Conservation (phyloP, 1,140 invertebrate species). For the Pectinophora gossypiella region DNA sequence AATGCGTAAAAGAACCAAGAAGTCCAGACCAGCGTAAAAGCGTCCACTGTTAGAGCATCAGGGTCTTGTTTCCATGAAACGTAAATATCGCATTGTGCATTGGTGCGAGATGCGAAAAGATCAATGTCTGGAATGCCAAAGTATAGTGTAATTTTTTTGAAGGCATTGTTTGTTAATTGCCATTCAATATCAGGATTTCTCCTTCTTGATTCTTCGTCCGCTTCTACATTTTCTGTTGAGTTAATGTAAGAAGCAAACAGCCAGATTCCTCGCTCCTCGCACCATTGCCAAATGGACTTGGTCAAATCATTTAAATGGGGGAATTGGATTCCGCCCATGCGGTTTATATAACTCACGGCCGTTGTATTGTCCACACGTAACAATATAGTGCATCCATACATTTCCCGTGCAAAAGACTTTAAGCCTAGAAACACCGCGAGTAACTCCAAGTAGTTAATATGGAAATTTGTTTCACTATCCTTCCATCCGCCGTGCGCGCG, state of each 20-base stretch:
- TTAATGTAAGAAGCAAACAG: conserved; percentile 12
- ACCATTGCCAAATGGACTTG: conserved; percentile 21
- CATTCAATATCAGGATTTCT: conserved; percentile 15
- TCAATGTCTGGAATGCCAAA: conserved; percentile 18
- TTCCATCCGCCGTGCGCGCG: no score
- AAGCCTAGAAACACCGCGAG: no score
- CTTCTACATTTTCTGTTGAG: conserved; percentile 25
- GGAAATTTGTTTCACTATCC: no score
- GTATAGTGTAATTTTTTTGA: conserved; percentile 2
- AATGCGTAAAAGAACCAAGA: conserved; percentile 24
- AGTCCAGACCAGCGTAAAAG: conserved; percentile 23
- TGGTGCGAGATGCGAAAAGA: conserved; percentile 11
- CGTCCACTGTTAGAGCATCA: conserved; percentile 19
- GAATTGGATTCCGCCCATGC: neutral
- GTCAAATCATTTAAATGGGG: conserved; percentile 1
- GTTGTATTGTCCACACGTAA: no score
- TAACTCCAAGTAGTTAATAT: no score
- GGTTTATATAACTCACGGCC: no score
- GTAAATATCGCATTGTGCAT: conserved; percentile 14
- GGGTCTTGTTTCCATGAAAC: conserved; percentile 25
- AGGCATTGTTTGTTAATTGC: conserved; percentile 5
- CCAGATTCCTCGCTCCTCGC: conserved; percentile 18
- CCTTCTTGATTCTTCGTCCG: conserved; percentile 18
- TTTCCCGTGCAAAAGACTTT: no score
- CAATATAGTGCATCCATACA: no score